Base-by-base conservation (phyloP, 1,140 invertebrate species). In the Eurosta solidaginis region DNA sequence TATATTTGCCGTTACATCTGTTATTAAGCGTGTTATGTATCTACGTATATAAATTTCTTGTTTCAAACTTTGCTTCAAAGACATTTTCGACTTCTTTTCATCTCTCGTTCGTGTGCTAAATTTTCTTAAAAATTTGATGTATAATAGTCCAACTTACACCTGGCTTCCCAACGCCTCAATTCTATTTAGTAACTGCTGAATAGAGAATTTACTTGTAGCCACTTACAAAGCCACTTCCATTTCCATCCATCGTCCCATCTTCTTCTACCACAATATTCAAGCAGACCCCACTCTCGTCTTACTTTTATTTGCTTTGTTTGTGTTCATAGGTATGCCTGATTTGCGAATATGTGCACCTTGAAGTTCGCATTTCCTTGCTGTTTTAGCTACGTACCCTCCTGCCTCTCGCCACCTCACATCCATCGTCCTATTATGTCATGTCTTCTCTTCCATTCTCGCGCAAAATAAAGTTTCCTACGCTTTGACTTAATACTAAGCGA, bases 261-360 rank as follows among this genome's bases (percentile, higher is more conserved):
- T 20, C 59, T 22, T 40, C 33, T 68, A 68, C 40, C 59, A 68
- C 29, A 68, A 47, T 20, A 36, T n/a, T 40, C 20, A 9, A 27
- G 7, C 5, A 10, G 29, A 5, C 59, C n/a, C 17, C 29, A 40
- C 50, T 20, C n/a, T 54, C 14, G 20, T 3, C 25, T 25, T n/a
- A n/a, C 59, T 7, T 20, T 40, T 33, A 59, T 12, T 4, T 22
- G 49, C 49, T 40, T 12, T 68, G 3, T 52, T 52, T 14, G n/a
- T 3, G 25, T 1, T 42, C 10, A 10, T 68, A 20, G 33, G 20
- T 68, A 68, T 40, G 59, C 59, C 36, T 68, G 59, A 40, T 68
- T 68, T 68, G 59, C n/a, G n/a, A 68, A 68, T 68, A 68, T 40
- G n/a, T 68, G 33, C 59, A 68, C 59, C 33, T 68, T n/a, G n/a